Percentiles rank a stretch among this genome's conserved stretches.
Evolutionary conservation across 2,797 vertebrate species (phyloP).

Genomic region (Esox lucius): DNA sequence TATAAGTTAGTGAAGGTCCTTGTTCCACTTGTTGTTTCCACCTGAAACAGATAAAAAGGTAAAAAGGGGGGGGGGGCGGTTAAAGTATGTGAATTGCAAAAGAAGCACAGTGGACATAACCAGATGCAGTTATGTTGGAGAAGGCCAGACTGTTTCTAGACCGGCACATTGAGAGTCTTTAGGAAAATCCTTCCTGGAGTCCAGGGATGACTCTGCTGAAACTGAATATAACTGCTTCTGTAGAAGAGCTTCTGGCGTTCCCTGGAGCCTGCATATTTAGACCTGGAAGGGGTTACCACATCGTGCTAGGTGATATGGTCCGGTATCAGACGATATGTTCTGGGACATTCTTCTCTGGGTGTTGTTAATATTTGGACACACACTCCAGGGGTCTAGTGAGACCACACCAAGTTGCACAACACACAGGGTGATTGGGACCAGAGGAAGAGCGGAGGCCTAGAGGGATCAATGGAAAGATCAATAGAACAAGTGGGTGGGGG

Average conservation of each 20-base stretch:
- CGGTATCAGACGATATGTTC: not conserved
- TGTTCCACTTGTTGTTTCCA: not conserved
- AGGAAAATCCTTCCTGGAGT: too few relatives aligned
- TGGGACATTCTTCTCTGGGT: slow-evolving; percentile 7
- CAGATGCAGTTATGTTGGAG: not conserved
- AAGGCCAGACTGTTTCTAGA: too few relatives aligned
- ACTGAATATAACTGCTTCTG: not conserved
- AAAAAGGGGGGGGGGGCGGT: not conserved
- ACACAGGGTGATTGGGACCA: not conserved
- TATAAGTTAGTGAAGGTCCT: not conserved
- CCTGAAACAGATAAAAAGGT: not conserved
- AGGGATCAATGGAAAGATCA: too few relatives aligned
- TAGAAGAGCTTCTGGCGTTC: not conserved
- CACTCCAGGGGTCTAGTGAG: slow-evolving; percentile 24
- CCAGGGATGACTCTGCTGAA: not conserved
- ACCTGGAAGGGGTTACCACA: not conserved
- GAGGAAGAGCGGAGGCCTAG: not conserved
- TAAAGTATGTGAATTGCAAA: not conserved
- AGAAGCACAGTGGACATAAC: not conserved
- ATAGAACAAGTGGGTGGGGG: too few relatives aligned
- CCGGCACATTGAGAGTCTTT: too few relatives aligned
- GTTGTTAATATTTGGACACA: slow-evolving; percentile 50
- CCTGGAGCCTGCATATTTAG: not conserved
- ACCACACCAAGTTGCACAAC: not conserved
- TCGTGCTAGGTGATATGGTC: not conserved